Evolutionary conservation across 2,888 invertebrate species (phyloP).

Genomic region (Drosophila helvetica): DNA sequence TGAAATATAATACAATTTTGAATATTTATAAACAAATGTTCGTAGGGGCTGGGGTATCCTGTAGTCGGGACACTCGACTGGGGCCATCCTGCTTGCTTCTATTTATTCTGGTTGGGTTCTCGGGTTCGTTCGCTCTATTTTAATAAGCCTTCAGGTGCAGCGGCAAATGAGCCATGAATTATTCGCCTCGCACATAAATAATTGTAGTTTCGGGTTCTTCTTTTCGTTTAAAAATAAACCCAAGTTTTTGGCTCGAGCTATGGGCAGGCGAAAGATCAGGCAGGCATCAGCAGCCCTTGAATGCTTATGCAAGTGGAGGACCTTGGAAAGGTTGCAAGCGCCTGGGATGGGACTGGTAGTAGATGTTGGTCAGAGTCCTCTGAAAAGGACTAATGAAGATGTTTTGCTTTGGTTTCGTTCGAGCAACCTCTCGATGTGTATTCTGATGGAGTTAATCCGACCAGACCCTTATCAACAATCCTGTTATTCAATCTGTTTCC

Average conservation of each 20-base stretch:
- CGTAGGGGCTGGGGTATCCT: not conserved
- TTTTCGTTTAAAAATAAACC: conserved; percentile 34
- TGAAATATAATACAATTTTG: no score
- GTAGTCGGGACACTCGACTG: conserved; percentile 12
- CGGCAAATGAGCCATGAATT: conserved; percentile 77
- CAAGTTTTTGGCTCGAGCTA: conserved; percentile 21
- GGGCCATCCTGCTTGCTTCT: conserved; percentile 5
- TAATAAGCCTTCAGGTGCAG: conserved; percentile 80
- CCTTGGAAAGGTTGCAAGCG: not conserved
- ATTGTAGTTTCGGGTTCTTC: conserved; percentile 54
- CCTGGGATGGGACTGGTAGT: not conserved
- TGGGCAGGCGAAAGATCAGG: conserved; percentile 13
- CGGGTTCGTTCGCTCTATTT: conserved; percentile 40
- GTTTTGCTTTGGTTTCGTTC: not conserved
- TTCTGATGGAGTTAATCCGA: conserved; percentile 21
- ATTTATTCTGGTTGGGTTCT: conserved; percentile 10
- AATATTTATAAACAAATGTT: not conserved
- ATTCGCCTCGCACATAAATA: conserved; percentile 56
- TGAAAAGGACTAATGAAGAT: not conserved
- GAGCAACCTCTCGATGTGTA: conserved; percentile 6
- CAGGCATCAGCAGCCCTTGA: conserved; percentile 7
- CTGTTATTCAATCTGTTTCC: conserved; percentile 1
- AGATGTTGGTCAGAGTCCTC: not conserved
- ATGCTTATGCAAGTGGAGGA: conserved; percentile 26
- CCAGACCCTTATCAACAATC: conserved; percentile 35